Conservation (phyloP, 1,140 invertebrate genomes). For the Sinonovacula constricta region DNA sequence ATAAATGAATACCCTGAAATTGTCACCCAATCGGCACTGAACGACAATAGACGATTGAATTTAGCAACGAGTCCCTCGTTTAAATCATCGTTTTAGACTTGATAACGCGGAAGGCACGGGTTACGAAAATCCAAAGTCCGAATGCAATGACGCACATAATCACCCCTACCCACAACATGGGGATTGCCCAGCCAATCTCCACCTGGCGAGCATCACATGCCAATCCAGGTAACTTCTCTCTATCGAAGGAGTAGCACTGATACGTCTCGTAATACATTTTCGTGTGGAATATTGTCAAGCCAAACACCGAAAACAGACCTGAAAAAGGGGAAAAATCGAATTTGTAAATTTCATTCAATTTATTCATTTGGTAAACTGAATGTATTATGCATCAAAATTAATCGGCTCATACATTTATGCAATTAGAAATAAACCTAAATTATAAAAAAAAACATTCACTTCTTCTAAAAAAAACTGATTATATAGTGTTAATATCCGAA, state of each 20-base stretch:
- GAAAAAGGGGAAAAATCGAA: constrained; percentile 36
- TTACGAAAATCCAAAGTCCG: constrained; percentile 62
- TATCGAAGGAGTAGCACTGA: constrained; percentile 58
- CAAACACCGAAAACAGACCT: constrained; percentile 66
- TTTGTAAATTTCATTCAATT: not conserved
- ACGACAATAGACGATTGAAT: too few relatives aligned
- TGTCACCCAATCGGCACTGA: too few relatives aligned
- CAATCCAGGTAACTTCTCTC: constrained; percentile 45
- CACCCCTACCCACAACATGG: constrained; percentile 63
- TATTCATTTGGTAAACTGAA: too few relatives aligned
- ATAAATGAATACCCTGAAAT: too few relatives aligned
- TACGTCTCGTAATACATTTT: constrained; percentile 66
- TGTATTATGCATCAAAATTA: too few relatives aligned
- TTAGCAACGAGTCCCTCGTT: too few relatives aligned
- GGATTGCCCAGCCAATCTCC: constrained; percentile 53
- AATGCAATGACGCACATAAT: constrained; percentile 54
- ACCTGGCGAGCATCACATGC: constrained; percentile 58
- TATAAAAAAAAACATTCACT: too few relatives aligned
- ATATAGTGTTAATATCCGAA: too few relatives aligned
- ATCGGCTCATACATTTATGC: too few relatives aligned
- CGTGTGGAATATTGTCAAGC: constrained; percentile 66
- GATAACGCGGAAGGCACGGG: constrained; percentile 60
- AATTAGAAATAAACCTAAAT: too few relatives aligned
- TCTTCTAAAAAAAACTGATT: too few relatives aligned
- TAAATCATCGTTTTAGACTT: constrained; percentile 66